phyloP scores from a whole-genome alignment of 2,113 vertebrate species.

The Noturus placidus region DNA sequence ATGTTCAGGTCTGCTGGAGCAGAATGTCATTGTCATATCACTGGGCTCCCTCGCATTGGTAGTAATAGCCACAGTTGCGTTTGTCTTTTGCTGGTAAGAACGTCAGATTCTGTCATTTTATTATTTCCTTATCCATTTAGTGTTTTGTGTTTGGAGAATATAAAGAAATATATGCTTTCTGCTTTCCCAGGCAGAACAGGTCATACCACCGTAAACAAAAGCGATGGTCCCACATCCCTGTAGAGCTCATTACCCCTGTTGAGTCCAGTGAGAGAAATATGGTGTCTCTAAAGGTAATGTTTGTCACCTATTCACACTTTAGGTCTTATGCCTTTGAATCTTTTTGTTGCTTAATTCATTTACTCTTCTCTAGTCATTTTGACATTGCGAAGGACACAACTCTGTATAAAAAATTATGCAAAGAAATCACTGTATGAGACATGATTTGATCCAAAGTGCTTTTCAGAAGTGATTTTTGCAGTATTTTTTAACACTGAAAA shows the following conservation, averaged over 20 bases:
- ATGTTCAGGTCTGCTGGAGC: background rate
- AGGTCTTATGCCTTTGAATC: background rate
- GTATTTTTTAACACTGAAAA: background rate
- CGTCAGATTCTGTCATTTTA: background rate
- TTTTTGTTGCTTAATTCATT: background rate
- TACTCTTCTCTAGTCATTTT: background rate
- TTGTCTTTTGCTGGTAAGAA: constrained; percentile 74
- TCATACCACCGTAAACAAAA: constrained; percentile 74
- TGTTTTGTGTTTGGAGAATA: background rate
- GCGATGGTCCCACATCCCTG: constrained; percentile 86
- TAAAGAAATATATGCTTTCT: background rate
- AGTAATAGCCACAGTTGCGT: constrained; percentile 69
- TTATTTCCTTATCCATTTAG: background rate
- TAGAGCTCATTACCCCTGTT: constrained; percentile 79
- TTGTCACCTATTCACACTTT: background rate
- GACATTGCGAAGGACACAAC: background rate
- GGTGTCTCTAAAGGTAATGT: constrained; percentile 83
- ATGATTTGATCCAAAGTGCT: background rate
- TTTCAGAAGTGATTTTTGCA: background rate
- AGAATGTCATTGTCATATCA: constrained; percentile 55
- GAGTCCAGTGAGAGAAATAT: constrained; percentile 78
- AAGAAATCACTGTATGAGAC: background rate
- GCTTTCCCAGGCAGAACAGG: constrained; percentile 79
- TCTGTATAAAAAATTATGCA: background rate
- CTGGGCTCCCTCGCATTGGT: constrained; percentile 61